phyloP scores from a whole-genome alignment of 2,888 invertebrate genomes.

The Corbicula japonica region DNA sequence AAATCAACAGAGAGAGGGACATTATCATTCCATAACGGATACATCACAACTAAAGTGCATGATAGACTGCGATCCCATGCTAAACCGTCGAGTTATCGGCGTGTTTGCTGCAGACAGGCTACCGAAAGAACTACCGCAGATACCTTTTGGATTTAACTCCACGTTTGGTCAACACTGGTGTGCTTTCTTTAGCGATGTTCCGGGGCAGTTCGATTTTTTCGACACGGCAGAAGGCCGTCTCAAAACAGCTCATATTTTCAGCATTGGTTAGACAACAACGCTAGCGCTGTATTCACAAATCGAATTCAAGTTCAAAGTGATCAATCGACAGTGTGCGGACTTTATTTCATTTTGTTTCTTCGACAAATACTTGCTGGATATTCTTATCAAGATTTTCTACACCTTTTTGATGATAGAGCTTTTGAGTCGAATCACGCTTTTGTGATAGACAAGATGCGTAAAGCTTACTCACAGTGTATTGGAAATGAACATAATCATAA shows the following conservation, averaged over 20 bases:
- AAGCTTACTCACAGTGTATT: conserved; percentile 21
- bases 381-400: conserved; percentile 19
- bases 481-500: conserved; percentile 23
- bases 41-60: conserved; percentile 42
- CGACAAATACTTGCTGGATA: conserved; percentile 32
- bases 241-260: conserved; percentile 33
- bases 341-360: conserved; percentile 44
- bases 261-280: conserved; percentile 21
- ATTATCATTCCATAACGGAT: conserved; percentile 41
- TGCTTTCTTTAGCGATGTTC: conserved; percentile 28
- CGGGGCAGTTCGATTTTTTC: conserved; percentile 36
- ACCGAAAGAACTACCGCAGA: conserved; percentile 4
- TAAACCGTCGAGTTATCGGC: conserved; percentile 22
- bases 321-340: conserved; percentile 31
- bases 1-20: conserved; percentile 43
- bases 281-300: conserved; percentile 16
- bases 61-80: conserved; percentile 29
- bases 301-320: conserved; percentile 34
- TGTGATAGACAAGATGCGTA: not conserved
- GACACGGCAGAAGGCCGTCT: conserved; percentile 26
- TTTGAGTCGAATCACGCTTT: conserved; percentile 20
- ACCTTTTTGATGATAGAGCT: conserved; percentile 12
- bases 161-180: conserved; percentile 49
- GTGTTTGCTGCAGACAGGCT: conserved; percentile 44
- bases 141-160: conserved; percentile 30